phyloP scores from a whole-genome alignment of 2,797 vertebrate species.

The Chiloscyllium punctatum region DNA sequence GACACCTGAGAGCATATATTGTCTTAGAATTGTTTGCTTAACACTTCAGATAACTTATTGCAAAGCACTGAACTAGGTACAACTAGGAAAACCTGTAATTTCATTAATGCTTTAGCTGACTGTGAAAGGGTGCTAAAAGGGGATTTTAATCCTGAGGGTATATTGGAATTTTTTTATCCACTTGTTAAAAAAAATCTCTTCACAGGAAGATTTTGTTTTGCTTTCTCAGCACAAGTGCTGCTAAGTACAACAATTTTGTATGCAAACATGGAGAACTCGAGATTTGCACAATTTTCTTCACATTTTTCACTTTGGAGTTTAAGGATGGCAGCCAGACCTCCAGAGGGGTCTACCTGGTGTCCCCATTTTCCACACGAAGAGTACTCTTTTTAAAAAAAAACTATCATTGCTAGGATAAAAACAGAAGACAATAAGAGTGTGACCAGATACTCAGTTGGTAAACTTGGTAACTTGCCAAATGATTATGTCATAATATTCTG shows the following conservation, averaged over 20 bases:
- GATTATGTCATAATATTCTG: conserved; percentile 7
- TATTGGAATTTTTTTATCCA: neutral
- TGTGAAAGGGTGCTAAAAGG: neutral
- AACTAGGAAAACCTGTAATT: neutral
- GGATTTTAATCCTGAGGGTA: neutral
- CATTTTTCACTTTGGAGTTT: neutral
- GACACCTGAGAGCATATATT: neutral
- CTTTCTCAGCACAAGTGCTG: neutral
- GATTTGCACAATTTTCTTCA: neutral
- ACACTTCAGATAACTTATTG: neutral
- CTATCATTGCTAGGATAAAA: neutral
- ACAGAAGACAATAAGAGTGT: neutral
- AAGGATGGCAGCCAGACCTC: neutral
- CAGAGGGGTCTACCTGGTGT: neutral
- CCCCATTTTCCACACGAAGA: neutral
- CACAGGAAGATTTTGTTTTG: neutral
- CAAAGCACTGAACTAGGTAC: no score
- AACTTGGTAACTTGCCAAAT: neutral
- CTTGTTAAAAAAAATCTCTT: neutral
- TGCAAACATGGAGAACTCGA: neutral
- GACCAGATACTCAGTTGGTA: neutral
- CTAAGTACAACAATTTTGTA: no score
- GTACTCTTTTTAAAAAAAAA: neutral
- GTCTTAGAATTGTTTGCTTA: neutral
- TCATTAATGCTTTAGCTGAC: neutral